Evolutionary conservation across 2,113 vertebrate species (phyloP), one percentile per base, ranked within the genome.

Genomic region (Leptobrachium leishanense): DNA sequence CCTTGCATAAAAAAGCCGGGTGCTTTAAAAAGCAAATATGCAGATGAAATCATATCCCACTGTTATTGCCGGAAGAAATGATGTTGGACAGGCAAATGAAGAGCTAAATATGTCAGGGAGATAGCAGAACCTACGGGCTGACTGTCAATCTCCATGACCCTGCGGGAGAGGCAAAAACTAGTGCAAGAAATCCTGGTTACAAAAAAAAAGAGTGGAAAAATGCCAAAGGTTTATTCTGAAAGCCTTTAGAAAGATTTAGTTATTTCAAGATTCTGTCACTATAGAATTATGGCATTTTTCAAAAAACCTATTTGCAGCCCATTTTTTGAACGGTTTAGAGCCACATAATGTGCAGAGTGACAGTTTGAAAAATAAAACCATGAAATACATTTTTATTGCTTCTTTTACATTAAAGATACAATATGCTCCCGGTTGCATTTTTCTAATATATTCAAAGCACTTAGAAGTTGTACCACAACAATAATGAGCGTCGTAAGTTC

Each of bases 61-160:
- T 73, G 20, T 46, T 62, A 31, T 74, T 78, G 43, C 65, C 41
- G 31, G 2, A 62, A 31, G 40, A 82, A 78, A 63, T 53, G 5
- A 63, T 77, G 2, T 43, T 46, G 20, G 3, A 64, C 69, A 76
- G 42, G 70, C 62, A 68, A 59, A 59, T 44, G 62, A 62, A 74
- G 67, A 54, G 43, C 8, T 20, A 13, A 53, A 5, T 43, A 74
- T 69, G 72, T 74, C 43, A 81, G 65, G 43, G 4, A 44, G 8
- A 20, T 20, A 54, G 20, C 20, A 43, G 55, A 82, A 67, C 44
- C 59, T 43, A 54, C 41, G 53, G 55, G 64, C 67, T 66, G 31
- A 20, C 81, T 59, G 69, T 67, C 74, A 77, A 72, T 72, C 42
- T 82, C 42, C 46, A 59, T 57, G 68, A 0, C 54, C 68, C 40